Evolutionary conservation across 2,797 vertebrate species (phyloP).

Genomic region (Acanthurus tractus): DNA sequence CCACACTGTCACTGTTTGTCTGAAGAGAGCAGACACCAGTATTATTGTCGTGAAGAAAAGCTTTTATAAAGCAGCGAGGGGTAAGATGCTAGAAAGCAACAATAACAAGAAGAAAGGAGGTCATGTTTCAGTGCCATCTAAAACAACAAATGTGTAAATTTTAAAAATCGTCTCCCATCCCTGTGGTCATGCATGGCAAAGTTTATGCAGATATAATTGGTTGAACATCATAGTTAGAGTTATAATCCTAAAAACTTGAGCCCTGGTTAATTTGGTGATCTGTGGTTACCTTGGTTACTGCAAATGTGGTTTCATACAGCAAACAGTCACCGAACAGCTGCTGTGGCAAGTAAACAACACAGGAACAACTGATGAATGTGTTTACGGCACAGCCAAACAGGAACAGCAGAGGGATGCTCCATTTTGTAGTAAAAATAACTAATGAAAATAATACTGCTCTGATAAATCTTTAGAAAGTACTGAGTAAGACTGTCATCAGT

Average conservation of each 20-base stretch:
- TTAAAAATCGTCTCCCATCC: neutral
- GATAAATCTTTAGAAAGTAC: neutral
- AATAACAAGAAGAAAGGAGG: neutral
- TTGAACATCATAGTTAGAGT: neutral
- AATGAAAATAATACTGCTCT: neutral
- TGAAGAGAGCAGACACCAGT: neutral
- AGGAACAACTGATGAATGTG: neutral
- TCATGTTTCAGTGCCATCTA: neutral
- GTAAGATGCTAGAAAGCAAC: neutral
- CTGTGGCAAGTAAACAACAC: neutral
- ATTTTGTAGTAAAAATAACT: neutral
- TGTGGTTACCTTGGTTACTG: neutral
- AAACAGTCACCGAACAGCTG: neutral
- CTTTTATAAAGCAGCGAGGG: neutral
- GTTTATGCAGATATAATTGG: neutral
- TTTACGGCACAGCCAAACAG: neutral
- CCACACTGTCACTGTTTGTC: conserved; percentile 5
- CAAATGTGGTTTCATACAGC: neutral
- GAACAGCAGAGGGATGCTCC: neutral
- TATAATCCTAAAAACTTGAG: neutral
- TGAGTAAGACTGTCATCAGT: neutral
- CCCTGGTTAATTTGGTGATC: neutral
- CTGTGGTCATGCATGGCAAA: neutral
- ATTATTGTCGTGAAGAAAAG: neutral
- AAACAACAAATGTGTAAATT: neutral